Evolutionary conservation across 2,888 invertebrate genomes (phyloP), one percentile per base, ranked within the genome.

Genomic region (Drosophila meridionalis): DNA sequence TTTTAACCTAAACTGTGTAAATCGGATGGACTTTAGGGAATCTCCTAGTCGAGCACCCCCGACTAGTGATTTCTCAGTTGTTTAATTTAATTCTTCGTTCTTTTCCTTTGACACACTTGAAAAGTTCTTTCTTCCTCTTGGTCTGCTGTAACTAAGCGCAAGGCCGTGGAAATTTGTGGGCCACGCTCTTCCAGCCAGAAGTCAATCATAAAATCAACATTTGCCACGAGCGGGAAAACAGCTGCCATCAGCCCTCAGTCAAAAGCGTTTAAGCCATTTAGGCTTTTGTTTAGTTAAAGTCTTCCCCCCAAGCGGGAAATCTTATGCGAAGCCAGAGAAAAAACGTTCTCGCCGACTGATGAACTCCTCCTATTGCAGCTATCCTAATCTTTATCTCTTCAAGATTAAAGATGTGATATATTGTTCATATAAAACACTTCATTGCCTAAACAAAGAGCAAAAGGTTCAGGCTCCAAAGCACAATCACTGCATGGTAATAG

Each of bases 11-110:
- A 20, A 20, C 20, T 20, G 20, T 20, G 20, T 20, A 20, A 20
- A 20, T 20, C 20, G 20, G 20, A 20, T 20, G 20, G 20, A 20
- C 20, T 20, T 20, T 20, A 20, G 20, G 20, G 20, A 20, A 20
- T 20, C 20, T 20, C 20, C 20, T 20, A 20, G 20, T 20, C 20
- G 20, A 20, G 20, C 20, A 20, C 20, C 20, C 20, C 20, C 20
- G 20, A 20, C 20, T 20, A 20, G 20, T 20, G 20, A 20, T 20
- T 20, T 20, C 20, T 20, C 20, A 20, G 20, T 20, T 20, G 20
- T 83, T 87, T 69, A 87, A 83, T 83, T 83, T 83, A 76, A 87
- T 83, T 83, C 76, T 43, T 64, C 60, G 81, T 76, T 72, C 72
- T 69, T 80, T 53, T 66, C 62, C 67, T 52, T 52, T 48, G 68